These are phyloP conservation scores for Lamprologus lemairii DNA, from an alignment of 2,113 vertebrate species.

Conservation along the genomic window DNA sequence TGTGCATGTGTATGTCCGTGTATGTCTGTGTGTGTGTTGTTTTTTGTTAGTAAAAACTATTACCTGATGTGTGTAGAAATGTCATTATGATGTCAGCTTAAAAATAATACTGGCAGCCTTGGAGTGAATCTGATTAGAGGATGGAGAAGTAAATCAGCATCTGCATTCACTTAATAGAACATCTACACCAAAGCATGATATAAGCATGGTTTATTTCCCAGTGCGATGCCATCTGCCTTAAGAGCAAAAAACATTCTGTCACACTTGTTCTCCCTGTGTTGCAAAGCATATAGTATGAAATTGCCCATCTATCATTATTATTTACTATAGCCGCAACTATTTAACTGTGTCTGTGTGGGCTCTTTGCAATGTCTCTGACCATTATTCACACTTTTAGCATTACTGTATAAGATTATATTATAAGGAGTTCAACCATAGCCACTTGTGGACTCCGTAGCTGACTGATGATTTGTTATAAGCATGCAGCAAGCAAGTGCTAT, in stretches of 20 bases:
- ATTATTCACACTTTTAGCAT: constrained; percentile 14
- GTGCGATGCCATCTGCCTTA: not conserved
- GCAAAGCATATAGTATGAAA: not conserved
- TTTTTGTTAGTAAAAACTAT: not conserved
- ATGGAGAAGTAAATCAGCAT: not conserved
- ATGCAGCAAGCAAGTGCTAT: not conserved
- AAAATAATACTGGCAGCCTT: not conserved
- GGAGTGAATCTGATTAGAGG: not conserved
- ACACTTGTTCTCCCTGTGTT: not conserved
- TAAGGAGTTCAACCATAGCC: not conserved
- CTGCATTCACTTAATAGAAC: not conserved
- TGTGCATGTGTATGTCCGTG: not conserved
- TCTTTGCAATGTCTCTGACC: constrained; percentile 13
- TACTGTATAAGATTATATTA: constrained; percentile 5
- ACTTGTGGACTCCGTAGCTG: not conserved
- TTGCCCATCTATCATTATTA: not conserved
- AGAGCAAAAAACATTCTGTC: not conserved
- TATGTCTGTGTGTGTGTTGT: not conserved
- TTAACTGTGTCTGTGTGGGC: not conserved
- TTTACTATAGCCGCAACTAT: not conserved
- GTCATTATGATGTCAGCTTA: not conserved
- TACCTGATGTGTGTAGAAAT: not conserved
- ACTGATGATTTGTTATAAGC: constrained; percentile 17
- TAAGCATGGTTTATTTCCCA: not conserved
- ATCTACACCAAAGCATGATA: not conserved